Base-by-base conservation (phyloP, 2,888 invertebrate species). In the Rhyacophila evoluta region DNA sequence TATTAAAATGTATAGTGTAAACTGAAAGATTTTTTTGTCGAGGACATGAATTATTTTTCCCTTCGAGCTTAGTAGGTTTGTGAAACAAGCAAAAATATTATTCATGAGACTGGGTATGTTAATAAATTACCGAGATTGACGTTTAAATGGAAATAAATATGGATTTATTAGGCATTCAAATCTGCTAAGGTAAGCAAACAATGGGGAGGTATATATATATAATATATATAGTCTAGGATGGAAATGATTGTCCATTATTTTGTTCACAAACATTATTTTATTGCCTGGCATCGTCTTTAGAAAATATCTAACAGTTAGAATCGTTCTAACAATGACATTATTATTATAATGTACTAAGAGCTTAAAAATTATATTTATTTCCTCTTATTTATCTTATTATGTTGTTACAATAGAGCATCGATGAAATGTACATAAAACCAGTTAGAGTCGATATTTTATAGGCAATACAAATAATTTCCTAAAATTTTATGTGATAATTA, bases 101-200 rank as follows among this genome's bases (percentile, higher is more conserved):
- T 80, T 78, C 80, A 78, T 55, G 71, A 77, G 74, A 74, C 25
- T 33, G 33, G 67, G 73, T 41, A 27, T 2, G 12, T 41, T 74
- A 10, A 78, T 81, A 79, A 81, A 79, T 79, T 55, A 72, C 33
- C 28, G 37, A 12, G 78, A 78, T 78, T 80, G 81, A 80, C 81
- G 76, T 81, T 81, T 76, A 76, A 73, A 80, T 78, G 72, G 74
- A 74, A 81, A 80, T 80, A 80, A 80, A 81, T 78, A 75, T 71
- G 55, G 77, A 81, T 80, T 81, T 81, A 81, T 80, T 74, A 19
- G 15, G 78, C 69, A 81, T 81, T 79, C 78, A 78, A 72, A 36
- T 78, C 77, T 28, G 79, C 73, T 71, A 75, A 75, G 71, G 74
- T 71, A 79, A 71, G 75, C 71, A 79, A 75, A 79, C 75, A 79